Evolutionary conservation across 2,797 vertebrate species (phyloP), one percentile per base, ranked within the genome.

Genomic region (Vultur gryphus): DNA sequence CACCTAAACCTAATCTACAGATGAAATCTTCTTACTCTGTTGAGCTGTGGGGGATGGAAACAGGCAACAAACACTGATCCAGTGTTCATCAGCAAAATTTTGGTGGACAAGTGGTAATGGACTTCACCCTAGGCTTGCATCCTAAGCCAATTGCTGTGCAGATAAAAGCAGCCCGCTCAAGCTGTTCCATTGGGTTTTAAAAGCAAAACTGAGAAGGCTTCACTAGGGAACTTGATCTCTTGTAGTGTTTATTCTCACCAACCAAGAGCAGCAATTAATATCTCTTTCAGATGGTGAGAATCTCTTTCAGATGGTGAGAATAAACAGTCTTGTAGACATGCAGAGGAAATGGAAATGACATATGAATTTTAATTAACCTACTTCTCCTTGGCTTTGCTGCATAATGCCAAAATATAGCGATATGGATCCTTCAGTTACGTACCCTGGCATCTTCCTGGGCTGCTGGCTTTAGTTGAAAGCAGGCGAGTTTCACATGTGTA

Each of bases 251-350:
- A 93, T 96, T 96, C 95, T 96, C 94, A 95, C 93, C 90, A 97
- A 97, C 87, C 55, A 95, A 93, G 73, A 96, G 93, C 93, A 94
- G 94, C 76, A 96, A 97, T 97, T 96, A 97, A 93, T 97, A 95
- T 95, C 57, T 81, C 87, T 96, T 96, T 97, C 96, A 96, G 96
- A 96, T 96, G 96, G 93, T 91, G 94, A 95, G 96, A 96, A 95
- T 96, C 89, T 96, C 82, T 96, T 95, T 96, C 95, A 93, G 95
- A 95, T 96, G 97, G 94, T 96, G 93, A 97, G 84, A 96, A 96
- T 96, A 96, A 97, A 97, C 94, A 95, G 89, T 94, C 90, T 96
- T 96, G 94, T 96, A 97, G 94, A 95, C 93, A 95, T 82, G 62
- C 87, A 96, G 62, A 86, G 87, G 89, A 95, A 94, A 94, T 96